These are phyloP conservation scores for Anolis sagrei DNA, from an alignment of 2,113 vertebrate species.

Conservation along the genomic window DNA sequence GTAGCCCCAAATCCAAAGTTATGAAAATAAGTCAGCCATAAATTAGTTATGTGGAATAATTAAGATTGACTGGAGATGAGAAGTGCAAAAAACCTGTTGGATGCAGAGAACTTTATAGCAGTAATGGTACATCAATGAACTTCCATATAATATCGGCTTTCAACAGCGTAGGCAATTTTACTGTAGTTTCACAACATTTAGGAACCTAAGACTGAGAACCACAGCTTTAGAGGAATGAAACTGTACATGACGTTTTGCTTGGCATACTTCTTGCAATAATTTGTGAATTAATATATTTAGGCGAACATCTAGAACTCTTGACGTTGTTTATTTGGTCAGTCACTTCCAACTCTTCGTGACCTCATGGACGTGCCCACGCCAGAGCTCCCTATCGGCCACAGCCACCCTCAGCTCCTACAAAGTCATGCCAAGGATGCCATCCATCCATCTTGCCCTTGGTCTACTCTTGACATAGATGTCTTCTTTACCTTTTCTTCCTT, in stretches of 20 bases:
- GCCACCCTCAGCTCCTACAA: too few species aligned
- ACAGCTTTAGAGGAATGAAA: not conserved
- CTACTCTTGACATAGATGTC: too few species aligned
- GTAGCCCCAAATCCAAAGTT: not conserved
- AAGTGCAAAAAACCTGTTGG: not conserved
- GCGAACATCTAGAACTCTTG: too few species aligned
- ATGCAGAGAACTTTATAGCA: not conserved
- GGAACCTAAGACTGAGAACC: not conserved
- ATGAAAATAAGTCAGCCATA: not conserved
- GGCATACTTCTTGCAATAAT: too few species aligned
- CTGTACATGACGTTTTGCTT: not conserved
- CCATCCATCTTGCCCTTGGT: too few species aligned
- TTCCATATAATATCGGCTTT: not conserved
- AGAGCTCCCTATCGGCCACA: too few species aligned
- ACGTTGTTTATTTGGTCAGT: too few species aligned
- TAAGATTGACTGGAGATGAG: not conserved
- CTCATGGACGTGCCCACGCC: too few species aligned
- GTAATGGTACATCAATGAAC: not conserved
- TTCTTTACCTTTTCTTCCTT: too few species aligned
- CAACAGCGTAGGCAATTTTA: not conserved
- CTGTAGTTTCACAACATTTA: not conserved
- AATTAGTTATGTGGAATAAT: not conserved
- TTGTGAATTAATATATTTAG: too few species aligned
- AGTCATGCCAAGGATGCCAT: too few species aligned
- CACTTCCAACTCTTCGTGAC: too few species aligned